Conservation (phyloP, 2,888 invertebrate species). For the Watsonalla binaria region DNA sequence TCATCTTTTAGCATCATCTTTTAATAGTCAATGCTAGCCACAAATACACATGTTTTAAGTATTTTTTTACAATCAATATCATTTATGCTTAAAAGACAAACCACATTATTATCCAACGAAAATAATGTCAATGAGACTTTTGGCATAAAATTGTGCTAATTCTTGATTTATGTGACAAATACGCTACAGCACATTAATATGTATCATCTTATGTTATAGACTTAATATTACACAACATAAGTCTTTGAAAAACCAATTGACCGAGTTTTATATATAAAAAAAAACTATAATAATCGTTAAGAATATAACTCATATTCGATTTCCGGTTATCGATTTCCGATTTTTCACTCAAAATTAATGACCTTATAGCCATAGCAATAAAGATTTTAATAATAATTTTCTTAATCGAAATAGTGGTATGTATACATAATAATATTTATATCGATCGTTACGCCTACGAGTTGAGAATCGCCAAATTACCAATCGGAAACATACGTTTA, state of each 20-base stretch:
- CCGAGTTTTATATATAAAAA: background rate
- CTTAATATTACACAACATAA: background rate
- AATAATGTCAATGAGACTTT: no score
- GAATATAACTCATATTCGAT: background rate
- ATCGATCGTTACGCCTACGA: constrained; percentile 1
- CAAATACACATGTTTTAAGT: no score
- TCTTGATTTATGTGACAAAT: no score
- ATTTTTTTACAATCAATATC: no score
- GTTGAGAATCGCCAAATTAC: background rate
- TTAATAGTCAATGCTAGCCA: no score
- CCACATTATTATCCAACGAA: no score
- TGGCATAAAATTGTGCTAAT: no score
- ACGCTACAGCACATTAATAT: background rate
- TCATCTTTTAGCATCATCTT: no score
- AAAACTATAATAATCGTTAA: background rate
- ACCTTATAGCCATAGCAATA: background rate
- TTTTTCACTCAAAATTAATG: constrained; percentile 1
- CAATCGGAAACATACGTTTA: background rate
- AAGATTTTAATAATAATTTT: background rate
- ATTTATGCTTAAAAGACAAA: no score
- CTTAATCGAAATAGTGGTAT: background rate
- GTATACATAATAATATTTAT: background rate
- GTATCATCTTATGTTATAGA: background rate
- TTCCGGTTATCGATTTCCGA: constrained; percentile 3
- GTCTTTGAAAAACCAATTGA: background rate